Conservation (phyloP, 2,888 invertebrate genomes). For the Chouioia cunea region DNA sequence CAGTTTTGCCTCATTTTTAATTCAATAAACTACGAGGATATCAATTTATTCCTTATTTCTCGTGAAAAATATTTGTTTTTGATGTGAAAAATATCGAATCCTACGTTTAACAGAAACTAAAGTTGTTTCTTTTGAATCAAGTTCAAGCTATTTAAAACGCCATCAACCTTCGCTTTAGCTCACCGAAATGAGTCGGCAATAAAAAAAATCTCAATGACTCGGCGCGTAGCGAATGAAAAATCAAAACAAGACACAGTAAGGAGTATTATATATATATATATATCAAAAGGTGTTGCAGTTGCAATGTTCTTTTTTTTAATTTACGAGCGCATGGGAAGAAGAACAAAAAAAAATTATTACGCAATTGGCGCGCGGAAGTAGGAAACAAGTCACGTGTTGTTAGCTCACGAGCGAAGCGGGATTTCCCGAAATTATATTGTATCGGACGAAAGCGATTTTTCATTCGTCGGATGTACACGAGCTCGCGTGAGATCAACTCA, state of each 20-base stretch:
- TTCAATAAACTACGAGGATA: neutral
- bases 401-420: neutral
- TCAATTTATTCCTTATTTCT: no score
- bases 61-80: no score
- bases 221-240: no score
- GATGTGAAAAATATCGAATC: no score
- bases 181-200: no score
- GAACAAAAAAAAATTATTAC: neutral
- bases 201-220: no score
- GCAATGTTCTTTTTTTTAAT: constrained; percentile 1
- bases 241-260: no score
- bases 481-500: constrained; percentile 14
- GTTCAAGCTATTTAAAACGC: no score
- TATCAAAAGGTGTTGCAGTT: constrained; percentile 9
- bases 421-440: constrained; percentile 35
- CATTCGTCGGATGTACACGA: constrained; percentile 22
- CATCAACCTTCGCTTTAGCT: no score
- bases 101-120: no score
- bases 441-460: constrained; percentile 27
- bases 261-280: neutral
- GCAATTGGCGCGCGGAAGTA: constrained; percentile 42
- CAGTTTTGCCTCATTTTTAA: constrained; percentile 16
- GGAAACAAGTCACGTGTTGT: constrained; percentile 46
- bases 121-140: no score
- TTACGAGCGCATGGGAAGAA: constrained; percentile 23